Evolutionary conservation across 1,140 invertebrate species (phyloP), one percentile per base, ranked within the genome.

Genomic region (Ceratitis capitata): DNA sequence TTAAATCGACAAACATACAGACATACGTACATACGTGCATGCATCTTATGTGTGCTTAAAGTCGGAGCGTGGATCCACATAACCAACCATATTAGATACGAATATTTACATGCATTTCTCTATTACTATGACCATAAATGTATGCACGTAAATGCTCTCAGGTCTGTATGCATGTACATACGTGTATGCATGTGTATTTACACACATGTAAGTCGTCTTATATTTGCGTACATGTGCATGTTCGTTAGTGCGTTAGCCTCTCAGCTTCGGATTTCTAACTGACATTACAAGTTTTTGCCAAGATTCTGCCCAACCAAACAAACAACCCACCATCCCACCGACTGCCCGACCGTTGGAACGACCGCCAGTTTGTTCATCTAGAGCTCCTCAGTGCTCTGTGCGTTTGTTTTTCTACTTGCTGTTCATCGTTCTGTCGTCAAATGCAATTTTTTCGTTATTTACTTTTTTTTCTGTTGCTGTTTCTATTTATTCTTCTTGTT

Each of bases 231-330:
- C 39, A n/a, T 78, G 69, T 78, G 69, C 69, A 19, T 19, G 69
- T 78, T 78, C 69, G 69, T 78, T 45, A 78, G 69, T 78, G 69
- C 69, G 69, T 78, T 78, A 78, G 69, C 69, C 69, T 78, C 69
- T 78, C 69, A 78, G 35, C 39, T 78, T 78, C 39, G 69, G 39
- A 45, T 78, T 78, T 78, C 39, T 78, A 78, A 78, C 69, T 78
- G 69, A 45, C 69, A 78, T 78, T 78, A 78, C 69, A 78, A 78
- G 69, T 78, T 78, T 45, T 78, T 78, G 69, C 69, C 69, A 78
- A 78, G 69, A 78, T 78, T 78, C 69, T 78, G 39, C 32, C 69
- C 19, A 39, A 45, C 23, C 69, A n/a, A n/a, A n/a, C n/a, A n/a
- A n/a, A n/a, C n/a, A n/a, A n/a, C n/a, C n/a, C n/a, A 5, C 16